Conservation (phyloP, 2,888 invertebrate species). For the Drosophila koepferae region DNA sequence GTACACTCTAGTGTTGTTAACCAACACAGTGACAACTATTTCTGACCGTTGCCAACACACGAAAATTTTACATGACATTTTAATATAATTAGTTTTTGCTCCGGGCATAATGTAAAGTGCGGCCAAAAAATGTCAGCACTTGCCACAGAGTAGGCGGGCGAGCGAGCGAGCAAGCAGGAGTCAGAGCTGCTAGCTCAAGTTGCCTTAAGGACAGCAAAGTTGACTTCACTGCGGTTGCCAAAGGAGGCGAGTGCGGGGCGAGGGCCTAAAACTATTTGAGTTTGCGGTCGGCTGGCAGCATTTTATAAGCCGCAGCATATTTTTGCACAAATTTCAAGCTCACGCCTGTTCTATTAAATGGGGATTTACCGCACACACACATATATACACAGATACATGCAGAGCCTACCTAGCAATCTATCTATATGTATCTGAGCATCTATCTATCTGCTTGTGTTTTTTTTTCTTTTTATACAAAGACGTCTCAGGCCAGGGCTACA, state of each 20-base stretch:
- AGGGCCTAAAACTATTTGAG: conserved; percentile 67
- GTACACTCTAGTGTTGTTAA: conserved; percentile 40
- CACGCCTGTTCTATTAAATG: conserved; percentile 74
- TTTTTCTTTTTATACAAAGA: conserved; percentile 57
- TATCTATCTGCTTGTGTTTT: conserved; percentile 45
- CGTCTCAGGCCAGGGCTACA: conserved; percentile 62
- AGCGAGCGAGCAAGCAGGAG: not conserved
- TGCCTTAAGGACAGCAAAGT: conserved; percentile 63
- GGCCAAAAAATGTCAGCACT: conserved; percentile 76
- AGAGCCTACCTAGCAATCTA: conserved; percentile 29
- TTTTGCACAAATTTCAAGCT: conserved; percentile 68
- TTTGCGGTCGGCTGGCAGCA: conserved; percentile 62
- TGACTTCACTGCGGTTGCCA: conserved; percentile 64
- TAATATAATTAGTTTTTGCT: conserved; percentile 78
- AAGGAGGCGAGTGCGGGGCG: not conserved
- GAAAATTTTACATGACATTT: conserved; percentile 75
- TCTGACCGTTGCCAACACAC: conserved; percentile 65
- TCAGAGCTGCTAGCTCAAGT: conserved; percentile 29
- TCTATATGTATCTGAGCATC: conserved; percentile 42
- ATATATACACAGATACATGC: not conserved
- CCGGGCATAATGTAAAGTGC: conserved; percentile 73
- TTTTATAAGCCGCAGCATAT: conserved; percentile 75
- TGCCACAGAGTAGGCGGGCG: conserved; percentile 16
- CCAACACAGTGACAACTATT: conserved; percentile 65
- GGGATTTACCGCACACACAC: conserved; percentile 53